Evolutionary conservation across 2,797 vertebrate species (phyloP), one percentile per base, ranked within the genome.

Genomic region (Melanotaenia trifasciata): DNA sequence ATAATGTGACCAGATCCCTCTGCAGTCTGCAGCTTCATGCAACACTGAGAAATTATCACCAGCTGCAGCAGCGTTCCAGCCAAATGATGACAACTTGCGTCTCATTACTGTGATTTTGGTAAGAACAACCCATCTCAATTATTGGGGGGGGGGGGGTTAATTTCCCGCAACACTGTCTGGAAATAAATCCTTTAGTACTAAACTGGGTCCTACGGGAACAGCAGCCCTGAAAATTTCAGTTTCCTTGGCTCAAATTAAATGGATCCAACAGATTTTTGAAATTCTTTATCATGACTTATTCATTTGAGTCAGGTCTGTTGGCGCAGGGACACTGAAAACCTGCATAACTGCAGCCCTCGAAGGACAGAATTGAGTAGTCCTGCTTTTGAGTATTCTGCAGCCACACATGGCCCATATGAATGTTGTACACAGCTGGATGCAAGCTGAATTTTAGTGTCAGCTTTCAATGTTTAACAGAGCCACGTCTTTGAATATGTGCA

Each of bases 21-120:
- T 67, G 63, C 16, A 67, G 45, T 60, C 14, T 67, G 63, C n/a
- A 68, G 47, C 64, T 33, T 45, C 0, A 35, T 16, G 22, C 18
- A 57, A 67, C 64, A 43, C 76, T 71, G 60, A 84, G 24, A 81
- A 66, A 78, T 66, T 26, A 47, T 59, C 76, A 79, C 75, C 85
- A 84, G 72, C 69, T 80, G 77, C 63, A 75, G 45, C 75, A 54
- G 36, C 61, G 43, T 62, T 28, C 26, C 67, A 54, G 67, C 77
- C 72, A 82, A 78, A 72, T 8, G 30, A 76, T 8, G 51, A 68
- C 57, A 57, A 64, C 33, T 73, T 20, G 11, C 32, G 26, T 70
- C 33, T 62, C 51, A 67, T 76, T 64, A 59, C 64, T 67, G 24
- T 22, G 54, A 54, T 57, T 77, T 62, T 61, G 14, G 67, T 58